Percentiles rank a stretch among this genome's conserved stretches.
Evolutionary conservation across 2,888 invertebrate genomes (phyloP).

Genomic region (Lepidonotus clava): DNA sequence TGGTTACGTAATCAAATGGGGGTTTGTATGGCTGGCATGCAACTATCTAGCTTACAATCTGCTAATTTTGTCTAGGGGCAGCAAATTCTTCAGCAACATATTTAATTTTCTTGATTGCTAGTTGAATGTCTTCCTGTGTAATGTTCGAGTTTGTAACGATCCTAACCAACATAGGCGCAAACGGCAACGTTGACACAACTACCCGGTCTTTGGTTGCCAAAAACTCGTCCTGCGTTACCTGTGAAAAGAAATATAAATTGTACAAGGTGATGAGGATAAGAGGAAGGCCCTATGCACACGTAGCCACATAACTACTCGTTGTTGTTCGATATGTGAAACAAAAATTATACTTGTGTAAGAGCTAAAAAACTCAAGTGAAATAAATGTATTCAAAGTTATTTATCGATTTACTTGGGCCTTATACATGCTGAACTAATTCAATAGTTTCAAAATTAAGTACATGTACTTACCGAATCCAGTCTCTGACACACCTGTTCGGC

Average conservation of each 20-base stretch:
- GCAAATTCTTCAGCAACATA: conserved; percentile 50
- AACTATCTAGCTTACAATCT: too few relatives aligned
- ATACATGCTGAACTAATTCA: neutral
- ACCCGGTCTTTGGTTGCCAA: neutral
- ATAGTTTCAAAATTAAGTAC: neutral
- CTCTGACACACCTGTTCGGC: conserved; percentile 58
- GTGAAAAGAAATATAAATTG: neutral
- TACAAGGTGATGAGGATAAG: neutral
- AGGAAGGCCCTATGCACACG: too few relatives aligned
- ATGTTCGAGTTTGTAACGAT: conserved; percentile 52
- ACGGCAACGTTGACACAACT: conserved; percentile 32
- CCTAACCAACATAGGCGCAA: neutral
- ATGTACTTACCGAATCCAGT: conserved; percentile 56
- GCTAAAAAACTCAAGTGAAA: neutral
- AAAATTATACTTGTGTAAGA: too few relatives aligned
- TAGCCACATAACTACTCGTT: too few relatives aligned
- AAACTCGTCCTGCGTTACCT: conserved; percentile 53
- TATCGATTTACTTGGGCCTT: too few relatives aligned
- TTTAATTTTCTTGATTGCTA: conserved; percentile 48
- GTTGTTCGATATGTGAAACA: too few relatives aligned
- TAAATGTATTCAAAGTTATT: neutral
- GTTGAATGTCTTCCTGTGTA: conserved; percentile 29
- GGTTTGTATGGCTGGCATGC: too few relatives aligned
- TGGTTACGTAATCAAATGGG: too few relatives aligned
- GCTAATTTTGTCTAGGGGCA: neutral